Conservation (phyloP, 2,888 invertebrate genomes). For the Spisula subtruncata region DNA sequence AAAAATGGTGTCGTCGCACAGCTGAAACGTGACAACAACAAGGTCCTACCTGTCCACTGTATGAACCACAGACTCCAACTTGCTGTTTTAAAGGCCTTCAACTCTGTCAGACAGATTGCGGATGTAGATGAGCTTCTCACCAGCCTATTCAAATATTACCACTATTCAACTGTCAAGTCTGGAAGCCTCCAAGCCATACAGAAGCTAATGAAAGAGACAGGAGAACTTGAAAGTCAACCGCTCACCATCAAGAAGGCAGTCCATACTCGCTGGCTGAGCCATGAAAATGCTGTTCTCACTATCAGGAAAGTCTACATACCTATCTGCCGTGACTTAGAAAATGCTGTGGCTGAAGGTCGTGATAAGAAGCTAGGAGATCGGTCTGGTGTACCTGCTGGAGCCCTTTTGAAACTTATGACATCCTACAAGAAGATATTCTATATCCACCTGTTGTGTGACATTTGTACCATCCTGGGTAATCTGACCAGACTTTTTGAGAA, state of each 20-base stretch:
- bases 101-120: constrained; percentile 49
- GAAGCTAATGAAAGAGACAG: constrained; percentile 51
- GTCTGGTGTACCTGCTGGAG: constrained; percentile 41
- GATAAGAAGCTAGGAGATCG: constrained; percentile 51
- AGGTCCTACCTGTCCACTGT: constrained; percentile 51
- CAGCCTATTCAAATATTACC: constrained; percentile 34
- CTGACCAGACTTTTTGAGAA: constrained; percentile 51
- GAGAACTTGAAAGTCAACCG: constrained; percentile 42
- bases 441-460: constrained; percentile 57
- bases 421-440: constrained; percentile 50
- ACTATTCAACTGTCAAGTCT: neutral
- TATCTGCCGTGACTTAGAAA: constrained; percentile 54
- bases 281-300: constrained; percentile 57
- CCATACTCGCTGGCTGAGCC: constrained; percentile 56
- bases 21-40: constrained; percentile 52
- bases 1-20: constrained; percentile 60
- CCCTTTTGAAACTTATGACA: constrained; percentile 52
- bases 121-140: constrained; percentile 54
- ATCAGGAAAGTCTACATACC: constrained; percentile 52
- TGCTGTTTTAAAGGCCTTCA: constrained; percentile 59
- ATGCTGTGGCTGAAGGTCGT: constrained; percentile 52
- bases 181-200: constrained; percentile 61
- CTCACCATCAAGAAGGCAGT: constrained; percentile 52
- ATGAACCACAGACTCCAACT: constrained; percentile 61
- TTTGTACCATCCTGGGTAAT: constrained; percentile 36